Evolutionary conservation across 2,888 invertebrate genomes (phyloP), one percentile per base, ranked within the genome.

Genomic region (Steinernema carpocapsae): DNA sequence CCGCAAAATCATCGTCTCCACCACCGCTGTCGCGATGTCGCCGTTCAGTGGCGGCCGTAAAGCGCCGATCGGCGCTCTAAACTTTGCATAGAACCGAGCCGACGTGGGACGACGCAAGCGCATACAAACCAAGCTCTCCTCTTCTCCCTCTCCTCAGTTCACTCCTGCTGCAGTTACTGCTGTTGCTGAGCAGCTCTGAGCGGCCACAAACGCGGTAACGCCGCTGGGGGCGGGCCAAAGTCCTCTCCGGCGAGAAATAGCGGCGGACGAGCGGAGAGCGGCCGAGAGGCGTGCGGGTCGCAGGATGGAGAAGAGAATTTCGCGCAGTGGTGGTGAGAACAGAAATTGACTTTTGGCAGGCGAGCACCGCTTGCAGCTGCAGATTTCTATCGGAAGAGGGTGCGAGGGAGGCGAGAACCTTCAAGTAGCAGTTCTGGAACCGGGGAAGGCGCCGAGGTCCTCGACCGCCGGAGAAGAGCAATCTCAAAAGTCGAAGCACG

Each of bases 361-460:
- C 51, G 51, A 6, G 12, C 51, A 10, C 12, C 12, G 51, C 51
- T 10, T 51, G 51, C 51, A 51, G 51, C 51, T 19, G 51, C 12
- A 43, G 43, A 14, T 43, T 14, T 43, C 14, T 7, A 14, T 43
- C 43, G 43, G 43, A 14, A 43, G 43, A 43, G 43, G 14, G 43
- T 43, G 43, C 14, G 10, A 43, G 43, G n/a, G n/a, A n/a, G n/a
- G n/a, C 43, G 43, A 43, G 10, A 14, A 43, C 43, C 51, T 19
- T 51, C 51, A 19, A 51, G 51, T n/a, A 51, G 56, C 6, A 56
- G 56, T 56, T n/a, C n/a, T n/a, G 26, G 24, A 56, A 14, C n/a
- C n/a, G n/a, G n/a, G n/a, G n/a, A n/a, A n/a, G n/a, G n/a, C n/a
- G 10, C 43, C 43, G 56, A 56, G 26, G 22, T 17, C 51, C 51